phyloP scores from a whole-genome alignment of 1,140 invertebrate genomes.

The Tetragnatha versicolor region DNA sequence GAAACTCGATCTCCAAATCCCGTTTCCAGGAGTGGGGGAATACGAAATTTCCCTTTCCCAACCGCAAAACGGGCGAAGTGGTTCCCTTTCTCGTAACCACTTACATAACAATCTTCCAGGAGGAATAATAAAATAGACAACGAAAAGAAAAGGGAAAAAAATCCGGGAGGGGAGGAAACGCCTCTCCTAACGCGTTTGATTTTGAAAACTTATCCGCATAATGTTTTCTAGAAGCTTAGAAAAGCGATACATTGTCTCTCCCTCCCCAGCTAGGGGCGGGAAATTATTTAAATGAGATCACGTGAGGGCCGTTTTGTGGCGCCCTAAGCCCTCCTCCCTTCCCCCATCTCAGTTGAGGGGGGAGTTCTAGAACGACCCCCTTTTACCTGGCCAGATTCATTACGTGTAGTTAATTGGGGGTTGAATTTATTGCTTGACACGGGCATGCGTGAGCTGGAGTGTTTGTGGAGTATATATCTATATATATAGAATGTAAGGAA shows the following conservation, averaged over 20 bases:
- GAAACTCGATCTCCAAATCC: neutral
- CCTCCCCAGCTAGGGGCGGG: conserved; percentile 10
- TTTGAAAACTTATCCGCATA: conserved; percentile 54
- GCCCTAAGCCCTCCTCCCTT: conserved; percentile 37
- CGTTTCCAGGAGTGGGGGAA: neutral
- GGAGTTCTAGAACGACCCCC: neutral
- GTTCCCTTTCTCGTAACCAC: conserved; percentile 10
- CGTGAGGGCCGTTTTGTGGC: conserved; percentile 51
- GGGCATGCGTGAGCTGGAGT: no score
- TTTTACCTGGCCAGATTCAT: conserved; percentile 48
- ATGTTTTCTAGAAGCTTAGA: conserved; percentile 50
- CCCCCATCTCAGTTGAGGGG: neutral
- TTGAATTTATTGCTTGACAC: conserved; percentile 40
- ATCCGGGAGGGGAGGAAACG: neutral
- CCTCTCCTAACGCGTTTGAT: conserved; percentile 46
- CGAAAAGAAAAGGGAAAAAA: neutral
- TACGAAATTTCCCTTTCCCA: conserved; percentile 7
- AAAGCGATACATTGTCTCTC: conserved; percentile 51
- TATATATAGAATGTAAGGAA: no score
- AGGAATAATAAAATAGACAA: neutral
- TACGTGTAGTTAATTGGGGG: conserved; percentile 40
- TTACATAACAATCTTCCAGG: conserved; percentile 22
- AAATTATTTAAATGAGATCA: conserved; percentile 56
- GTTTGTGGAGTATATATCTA: no score
- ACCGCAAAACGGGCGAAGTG: neutral